Evolutionary conservation across 2,888 invertebrate species (phyloP), one percentile per base, ranked within the genome.

Genomic region (Auanema freiburgensis): DNA sequence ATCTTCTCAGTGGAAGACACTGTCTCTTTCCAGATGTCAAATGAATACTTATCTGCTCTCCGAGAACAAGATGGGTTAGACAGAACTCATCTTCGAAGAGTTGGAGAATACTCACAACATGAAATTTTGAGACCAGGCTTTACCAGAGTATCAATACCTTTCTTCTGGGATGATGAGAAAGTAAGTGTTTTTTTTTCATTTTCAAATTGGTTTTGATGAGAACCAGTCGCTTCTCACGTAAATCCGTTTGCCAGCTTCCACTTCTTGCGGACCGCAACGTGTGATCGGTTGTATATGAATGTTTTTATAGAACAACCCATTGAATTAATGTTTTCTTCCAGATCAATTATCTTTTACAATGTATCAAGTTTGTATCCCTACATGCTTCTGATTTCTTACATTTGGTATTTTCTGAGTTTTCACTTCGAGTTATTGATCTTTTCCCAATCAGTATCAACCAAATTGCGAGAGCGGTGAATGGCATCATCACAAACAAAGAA

Each of bases 391-490:
- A 91, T 81, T 88, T 93, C 49, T 84, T 93, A 58, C 93, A 93
- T 46, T 59, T 71, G 62, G 76, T 74, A 58, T n/a, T 43, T 33
- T 41, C 33, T 12, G 18, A n/a, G n/a, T 52, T 55, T 23, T 49
- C 25, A 25, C 51, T 50, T 58, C 1, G 4, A 44, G 8, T 42
- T 12, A 18, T 4, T 41, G 8, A 59, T 33, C 42, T 40, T 43
- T 49, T 44, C 14, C 33, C 44, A 57, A 8, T 0, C 91, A 92
- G 84, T 93, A 93, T 83, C 88, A 90, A 11, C 88, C 92, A n/a
- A 91, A 92, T 83, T 89, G 91, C 5, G 90, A 92, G 83, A 92
- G 92, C 0, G 93, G 91, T 0, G 92, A 92, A 84, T 93, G 93
- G 92, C 88, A 90, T 67, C 92, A 93, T 82, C 90, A 90, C 79